phyloP scores from a whole-genome alignment of 2,113 vertebrate genomes.

The Phainopepla nitens region DNA sequence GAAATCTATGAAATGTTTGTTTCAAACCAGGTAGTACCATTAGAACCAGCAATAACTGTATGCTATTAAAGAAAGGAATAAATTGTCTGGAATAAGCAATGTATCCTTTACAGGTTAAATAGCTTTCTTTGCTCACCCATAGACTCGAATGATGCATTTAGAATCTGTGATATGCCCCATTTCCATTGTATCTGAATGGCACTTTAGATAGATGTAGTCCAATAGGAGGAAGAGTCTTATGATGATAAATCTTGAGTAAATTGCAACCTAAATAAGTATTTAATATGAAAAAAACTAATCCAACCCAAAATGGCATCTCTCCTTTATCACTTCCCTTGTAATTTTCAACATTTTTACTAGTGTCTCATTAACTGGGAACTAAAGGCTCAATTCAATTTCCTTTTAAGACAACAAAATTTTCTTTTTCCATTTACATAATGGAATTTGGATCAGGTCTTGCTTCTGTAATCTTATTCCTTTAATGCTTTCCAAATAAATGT shows the following conservation, averaged over 20 bases:
- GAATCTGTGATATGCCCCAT: not conserved
- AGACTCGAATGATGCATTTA: not conserved
- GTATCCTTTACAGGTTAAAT: not conserved
- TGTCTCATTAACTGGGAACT: not conserved
- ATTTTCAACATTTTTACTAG: not conserved
- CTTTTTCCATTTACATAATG: constrained; percentile 14
- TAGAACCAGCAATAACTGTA: not conserved
- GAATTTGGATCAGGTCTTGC: not conserved
- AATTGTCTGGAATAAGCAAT: not conserved
- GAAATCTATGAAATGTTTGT: not conserved
- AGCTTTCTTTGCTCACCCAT: not conserved
- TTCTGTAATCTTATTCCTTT: constrained; percentile 1
- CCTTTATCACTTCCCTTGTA: not conserved
- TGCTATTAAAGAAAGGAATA: not conserved
- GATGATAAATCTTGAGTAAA: not conserved
- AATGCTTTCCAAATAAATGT: not conserved
- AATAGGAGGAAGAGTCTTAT: not conserved
- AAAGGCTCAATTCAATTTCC: not conserved
- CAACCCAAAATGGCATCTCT: not conserved
- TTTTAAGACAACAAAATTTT: not conserved
- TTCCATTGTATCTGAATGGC: not conserved
- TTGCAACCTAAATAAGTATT: not conserved
- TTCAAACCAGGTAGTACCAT: not conserved
- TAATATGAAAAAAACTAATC: not conserved
- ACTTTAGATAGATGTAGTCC: not conserved